These are phyloP conservation scores for Caenorhabditis tropicalis DNA, from an alignment of 1,140 invertebrate genomes.

Conservation along the genomic window DNA sequence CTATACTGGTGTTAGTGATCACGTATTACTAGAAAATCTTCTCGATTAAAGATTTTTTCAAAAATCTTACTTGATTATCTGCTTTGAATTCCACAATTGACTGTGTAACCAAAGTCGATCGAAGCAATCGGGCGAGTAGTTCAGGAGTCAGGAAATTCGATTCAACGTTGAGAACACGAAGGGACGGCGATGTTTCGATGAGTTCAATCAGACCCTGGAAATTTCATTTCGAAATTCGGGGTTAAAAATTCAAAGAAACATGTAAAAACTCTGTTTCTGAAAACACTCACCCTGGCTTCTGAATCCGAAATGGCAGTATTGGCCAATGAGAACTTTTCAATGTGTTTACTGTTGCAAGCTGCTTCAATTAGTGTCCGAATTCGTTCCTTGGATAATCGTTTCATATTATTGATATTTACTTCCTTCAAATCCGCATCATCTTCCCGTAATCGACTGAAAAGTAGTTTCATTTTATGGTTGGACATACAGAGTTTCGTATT, in stretches of 20 bases:
- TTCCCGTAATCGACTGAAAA: conserved; percentile 74
- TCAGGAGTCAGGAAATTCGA: conserved; percentile 71
- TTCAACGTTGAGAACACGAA: conserved; percentile 70
- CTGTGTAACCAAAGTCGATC: conserved; percentile 68
- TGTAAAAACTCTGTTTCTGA: too few relatives aligned
- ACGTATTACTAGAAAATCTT: too few relatives aligned
- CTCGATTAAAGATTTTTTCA: too few relatives aligned
- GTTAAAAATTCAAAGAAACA: too few relatives aligned
- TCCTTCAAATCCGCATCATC: conserved; percentile 86
- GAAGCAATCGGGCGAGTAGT: conserved; percentile 67
- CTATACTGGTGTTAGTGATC: too few relatives aligned
- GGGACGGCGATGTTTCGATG: conserved; percentile 60
- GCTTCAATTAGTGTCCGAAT: conserved; percentile 51
- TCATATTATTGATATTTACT: conserved; percentile 97
- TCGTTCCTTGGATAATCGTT: conserved; percentile 86
- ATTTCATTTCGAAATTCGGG: conserved; percentile 33
- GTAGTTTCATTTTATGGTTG: background rate
- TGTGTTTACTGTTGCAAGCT: conserved; percentile 52
- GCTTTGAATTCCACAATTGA: conserved; percentile 70
- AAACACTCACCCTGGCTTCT: conserved; percentile 78
- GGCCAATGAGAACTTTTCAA: conserved; percentile 84
- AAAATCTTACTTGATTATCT: conserved; percentile 67
- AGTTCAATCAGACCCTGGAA: conserved; percentile 68
- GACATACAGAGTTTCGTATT: too few relatives aligned
- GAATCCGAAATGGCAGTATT: conserved; percentile 91